phyloP scores from a whole-genome alignment of 1,140 invertebrate species.

The Euglossa dilemma region DNA sequence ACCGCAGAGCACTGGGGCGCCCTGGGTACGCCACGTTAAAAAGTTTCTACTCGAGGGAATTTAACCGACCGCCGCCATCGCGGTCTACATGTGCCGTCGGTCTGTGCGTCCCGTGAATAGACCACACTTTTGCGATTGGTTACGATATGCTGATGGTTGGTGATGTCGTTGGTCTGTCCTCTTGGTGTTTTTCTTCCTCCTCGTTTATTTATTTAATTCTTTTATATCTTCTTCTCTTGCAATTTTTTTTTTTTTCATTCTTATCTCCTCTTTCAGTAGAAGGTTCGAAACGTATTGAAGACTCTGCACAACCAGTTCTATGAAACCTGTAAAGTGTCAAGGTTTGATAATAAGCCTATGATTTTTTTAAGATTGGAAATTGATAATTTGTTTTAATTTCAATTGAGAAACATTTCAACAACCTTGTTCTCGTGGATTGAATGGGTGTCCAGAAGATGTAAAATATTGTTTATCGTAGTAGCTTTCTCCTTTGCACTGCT shows the following conservation, averaged over 20 bases:
- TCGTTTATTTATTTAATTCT: no score
- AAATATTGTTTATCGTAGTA: neutral
- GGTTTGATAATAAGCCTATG: no score
- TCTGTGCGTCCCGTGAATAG: neutral
- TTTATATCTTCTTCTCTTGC: neutral
- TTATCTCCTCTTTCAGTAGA: no score
- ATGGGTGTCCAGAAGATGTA: neutral
- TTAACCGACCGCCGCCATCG: constrained; percentile 35
- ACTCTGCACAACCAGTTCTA: no score
- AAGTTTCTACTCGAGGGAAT: constrained; percentile 56
- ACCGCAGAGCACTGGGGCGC: constrained; percentile 81
- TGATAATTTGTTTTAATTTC: no score
- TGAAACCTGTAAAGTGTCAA: no score
- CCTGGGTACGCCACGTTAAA: constrained; percentile 79
- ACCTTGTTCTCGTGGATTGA: neutral
- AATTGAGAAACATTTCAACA: neutral
- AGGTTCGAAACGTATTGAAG: no score
- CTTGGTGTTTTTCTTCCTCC: neutral
- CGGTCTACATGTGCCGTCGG: constrained; percentile 50
- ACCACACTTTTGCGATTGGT: neutral
- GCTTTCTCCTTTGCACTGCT: neutral
- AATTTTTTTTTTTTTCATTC: neutral
- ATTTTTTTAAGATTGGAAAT: no score
- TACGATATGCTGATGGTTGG: neutral
- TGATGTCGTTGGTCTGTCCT: neutral